A percentile compares a stretch with the other conserved stretches of the same genome.
Evolutionary conservation across 2,888 invertebrate genomes (phyloP).

Genomic region (Alviniconcha strummeri): DNA sequence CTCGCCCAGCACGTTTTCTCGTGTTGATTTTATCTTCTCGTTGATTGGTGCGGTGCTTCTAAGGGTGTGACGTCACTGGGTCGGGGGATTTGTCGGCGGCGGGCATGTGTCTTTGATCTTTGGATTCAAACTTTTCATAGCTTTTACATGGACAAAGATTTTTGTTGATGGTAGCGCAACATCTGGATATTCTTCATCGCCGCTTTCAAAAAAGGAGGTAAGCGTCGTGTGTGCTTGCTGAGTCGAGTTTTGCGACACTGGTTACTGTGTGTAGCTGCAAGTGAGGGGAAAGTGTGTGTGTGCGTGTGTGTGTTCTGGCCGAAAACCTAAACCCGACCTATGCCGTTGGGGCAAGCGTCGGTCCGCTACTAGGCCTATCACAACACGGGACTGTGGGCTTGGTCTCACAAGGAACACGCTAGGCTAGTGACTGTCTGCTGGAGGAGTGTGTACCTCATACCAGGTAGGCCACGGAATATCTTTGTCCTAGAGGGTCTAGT

Average conservation of each 20-base stretch:
- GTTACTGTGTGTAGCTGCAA: background rate
- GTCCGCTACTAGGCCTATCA: background rate
- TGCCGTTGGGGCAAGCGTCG: conserved; percentile 14
- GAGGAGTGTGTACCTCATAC: no score
- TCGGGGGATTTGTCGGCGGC: conserved; percentile 65
- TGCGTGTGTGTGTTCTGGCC: background rate
- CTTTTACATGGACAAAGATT: conserved; percentile 31
- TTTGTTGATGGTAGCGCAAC: conserved; percentile 20
- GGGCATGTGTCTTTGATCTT: conserved; percentile 69
- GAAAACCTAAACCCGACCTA: background rate
- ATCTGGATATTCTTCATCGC: conserved; percentile 27
- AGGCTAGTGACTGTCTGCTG: no score
- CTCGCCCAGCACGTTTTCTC: conserved; percentile 59
- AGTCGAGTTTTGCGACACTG: conserved; percentile 3
- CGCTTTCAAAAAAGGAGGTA: conserved; percentile 36
- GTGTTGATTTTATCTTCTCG: conserved; percentile 64
- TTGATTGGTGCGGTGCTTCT: conserved; percentile 69
- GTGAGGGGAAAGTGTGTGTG: conserved; percentile 18
- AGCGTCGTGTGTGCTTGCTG: conserved; percentile 27
- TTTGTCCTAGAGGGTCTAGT: no score
- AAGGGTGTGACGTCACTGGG: conserved; percentile 69
- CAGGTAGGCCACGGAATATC: no score
- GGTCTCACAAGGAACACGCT: background rate
- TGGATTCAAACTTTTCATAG: conserved; percentile 64
- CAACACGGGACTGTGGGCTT: background rate